phyloP scores from a whole-genome alignment of 2,888 invertebrate species.

The Heliconius ethilla region DNA sequence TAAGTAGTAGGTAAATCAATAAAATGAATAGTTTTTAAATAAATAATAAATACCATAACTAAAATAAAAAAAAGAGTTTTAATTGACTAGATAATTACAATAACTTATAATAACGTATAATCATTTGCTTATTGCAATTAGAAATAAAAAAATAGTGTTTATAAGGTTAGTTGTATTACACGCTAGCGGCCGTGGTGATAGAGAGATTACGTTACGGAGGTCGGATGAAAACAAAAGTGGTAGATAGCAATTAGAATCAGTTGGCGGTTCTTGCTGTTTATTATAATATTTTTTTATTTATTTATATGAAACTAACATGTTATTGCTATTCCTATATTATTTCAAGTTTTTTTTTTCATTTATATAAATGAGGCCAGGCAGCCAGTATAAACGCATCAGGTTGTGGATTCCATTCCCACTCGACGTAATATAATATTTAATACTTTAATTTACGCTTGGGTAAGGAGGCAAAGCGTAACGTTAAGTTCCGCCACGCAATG shows the following conservation, averaged over 20 bases:
- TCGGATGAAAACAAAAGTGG: conserved; percentile 32
- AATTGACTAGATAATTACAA: not conserved
- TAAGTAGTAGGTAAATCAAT: too few species aligned
- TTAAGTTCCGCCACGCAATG: too few species aligned
- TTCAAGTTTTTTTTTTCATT: too few species aligned
- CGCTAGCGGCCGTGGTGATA: conserved; percentile 29
- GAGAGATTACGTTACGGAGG: conserved; percentile 25
- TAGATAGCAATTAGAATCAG: not conserved
- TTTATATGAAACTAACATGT: not conserved
- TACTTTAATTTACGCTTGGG: too few species aligned
- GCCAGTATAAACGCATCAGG: too few species aligned
- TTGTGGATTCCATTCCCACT: too few species aligned
- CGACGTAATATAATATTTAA: too few species aligned
- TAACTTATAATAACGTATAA: not conserved
- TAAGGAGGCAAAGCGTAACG: too few species aligned
- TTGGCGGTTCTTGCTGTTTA: not conserved
- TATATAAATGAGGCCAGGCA: too few species aligned
- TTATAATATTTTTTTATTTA: not conserved
- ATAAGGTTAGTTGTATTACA: conserved; percentile 34
- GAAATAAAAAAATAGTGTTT: not conserved
- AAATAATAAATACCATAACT: not conserved
- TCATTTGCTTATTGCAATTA: conserved; percentile 5
- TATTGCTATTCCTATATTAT: too few species aligned
- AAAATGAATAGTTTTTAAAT: too few species aligned
- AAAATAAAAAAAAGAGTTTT: not conserved